Conservation (phyloP, 64 coral and sea anemone species). For the Dendrophyllia cribrosa region DNA sequence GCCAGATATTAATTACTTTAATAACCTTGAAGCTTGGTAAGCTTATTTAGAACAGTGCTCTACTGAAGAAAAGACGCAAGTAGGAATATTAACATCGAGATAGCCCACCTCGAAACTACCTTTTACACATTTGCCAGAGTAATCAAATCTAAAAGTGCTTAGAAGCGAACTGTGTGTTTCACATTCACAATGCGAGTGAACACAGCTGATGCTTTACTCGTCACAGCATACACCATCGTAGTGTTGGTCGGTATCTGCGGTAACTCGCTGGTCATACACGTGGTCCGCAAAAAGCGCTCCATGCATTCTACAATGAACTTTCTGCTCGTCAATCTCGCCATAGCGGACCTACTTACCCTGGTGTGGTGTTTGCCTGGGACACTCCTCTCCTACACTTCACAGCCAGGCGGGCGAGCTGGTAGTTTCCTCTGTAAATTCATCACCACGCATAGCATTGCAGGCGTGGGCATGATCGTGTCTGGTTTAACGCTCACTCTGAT, state of each 20-base stretch:
- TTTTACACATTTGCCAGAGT: too few species aligned
- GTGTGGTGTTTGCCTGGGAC: conserved; percentile 59
- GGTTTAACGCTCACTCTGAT: conserved; percentile 68
- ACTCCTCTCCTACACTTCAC: conserved; percentile 23
- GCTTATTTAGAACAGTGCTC: too few species aligned
- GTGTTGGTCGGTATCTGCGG: conserved; percentile 52
- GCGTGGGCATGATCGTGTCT: conserved; percentile 65
- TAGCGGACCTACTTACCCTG: conserved; percentile 64
- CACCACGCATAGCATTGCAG: conserved; percentile 60
- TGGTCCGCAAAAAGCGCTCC: conserved; percentile 55
- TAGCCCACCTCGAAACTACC: too few species aligned
- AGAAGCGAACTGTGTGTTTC: too few species aligned
- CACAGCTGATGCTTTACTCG: conserved; percentile 9
- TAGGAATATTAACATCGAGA: too few species aligned
- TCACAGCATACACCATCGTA: conserved; percentile 38
- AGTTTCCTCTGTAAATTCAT: conserved; percentile 70
- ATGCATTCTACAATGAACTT: conserved; percentile 79
- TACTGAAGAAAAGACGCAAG: too few species aligned
- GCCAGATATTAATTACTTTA: too few species aligned
- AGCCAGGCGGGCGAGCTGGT: conserved; percentile 12
- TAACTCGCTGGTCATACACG: conserved; percentile 53
- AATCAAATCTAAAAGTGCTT: too few species aligned
- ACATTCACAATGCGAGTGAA: not conserved
- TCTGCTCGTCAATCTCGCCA: conserved; percentile 64
- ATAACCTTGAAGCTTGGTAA: too few species aligned